Conservation (phyloP, 2,113 vertebrate species). For the Macquaria australasica region DNA sequence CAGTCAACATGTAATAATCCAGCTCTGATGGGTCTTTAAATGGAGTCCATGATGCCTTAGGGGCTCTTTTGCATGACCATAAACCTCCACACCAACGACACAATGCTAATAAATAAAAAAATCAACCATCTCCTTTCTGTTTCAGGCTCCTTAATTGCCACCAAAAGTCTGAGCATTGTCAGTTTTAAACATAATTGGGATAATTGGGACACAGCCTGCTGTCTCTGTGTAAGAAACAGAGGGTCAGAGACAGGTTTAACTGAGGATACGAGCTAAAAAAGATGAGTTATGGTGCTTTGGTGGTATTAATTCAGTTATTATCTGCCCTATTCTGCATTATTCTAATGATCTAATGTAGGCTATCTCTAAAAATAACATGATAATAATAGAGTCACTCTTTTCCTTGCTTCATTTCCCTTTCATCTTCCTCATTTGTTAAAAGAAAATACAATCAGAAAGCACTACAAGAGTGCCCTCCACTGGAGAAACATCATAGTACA, state of each 20-base stretch:
- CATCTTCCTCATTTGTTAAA: not conserved
- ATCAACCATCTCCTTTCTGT: not conserved
- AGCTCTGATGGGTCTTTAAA: conserved; percentile 26
- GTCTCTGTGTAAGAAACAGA: not conserved
- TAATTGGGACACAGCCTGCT: conserved; percentile 3
- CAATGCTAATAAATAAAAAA: not conserved
- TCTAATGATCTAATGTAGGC: conserved; percentile 35
- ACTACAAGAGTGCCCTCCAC: conserved; percentile 58
- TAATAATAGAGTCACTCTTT: conserved; percentile 18
- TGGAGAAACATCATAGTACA: conserved; percentile 46
- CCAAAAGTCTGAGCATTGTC: not conserved
- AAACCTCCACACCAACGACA: not conserved
- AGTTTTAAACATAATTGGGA: not conserved
- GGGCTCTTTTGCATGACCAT: not conserved
- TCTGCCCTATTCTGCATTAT: conserved; percentile 32
- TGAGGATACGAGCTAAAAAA: not conserved
- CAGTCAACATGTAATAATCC: not conserved
- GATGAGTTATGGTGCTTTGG: not conserved
- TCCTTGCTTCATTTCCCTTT: conserved; percentile 7
- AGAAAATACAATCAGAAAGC: too few relatives aligned
- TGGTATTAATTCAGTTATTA: conserved; percentile 6
- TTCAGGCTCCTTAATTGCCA: not conserved
- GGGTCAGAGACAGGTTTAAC: not conserved
- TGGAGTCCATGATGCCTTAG: not conserved
- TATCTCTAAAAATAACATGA: conserved; percentile 43